Conservation (phyloP, 2,888 invertebrate genomes). For the Synanthedon formicaeformis region DNA sequence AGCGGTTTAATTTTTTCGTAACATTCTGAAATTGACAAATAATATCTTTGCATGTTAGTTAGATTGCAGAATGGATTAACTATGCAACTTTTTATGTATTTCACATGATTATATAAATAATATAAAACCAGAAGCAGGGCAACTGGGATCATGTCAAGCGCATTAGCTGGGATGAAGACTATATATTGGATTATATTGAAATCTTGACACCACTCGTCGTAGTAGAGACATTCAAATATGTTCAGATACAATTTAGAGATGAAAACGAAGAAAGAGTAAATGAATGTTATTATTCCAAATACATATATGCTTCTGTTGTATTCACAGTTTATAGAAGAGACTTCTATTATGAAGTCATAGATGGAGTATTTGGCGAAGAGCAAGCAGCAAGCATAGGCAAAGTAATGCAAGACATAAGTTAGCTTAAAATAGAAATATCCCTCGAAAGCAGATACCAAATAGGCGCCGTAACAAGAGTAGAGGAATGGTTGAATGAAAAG, state of each 20-base stretch:
- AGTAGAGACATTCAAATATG: too few relatives aligned
- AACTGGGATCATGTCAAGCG: neutral
- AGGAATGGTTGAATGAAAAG: too few relatives aligned
- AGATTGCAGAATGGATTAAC: neutral
- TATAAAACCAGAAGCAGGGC: neutral
- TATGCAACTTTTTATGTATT: neutral
- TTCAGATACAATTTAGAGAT: too few relatives aligned
- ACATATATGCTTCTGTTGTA: neutral
- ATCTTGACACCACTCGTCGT: too few relatives aligned
- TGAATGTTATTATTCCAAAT: neutral
- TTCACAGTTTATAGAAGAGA: too few relatives aligned
- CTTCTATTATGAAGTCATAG: neutral
- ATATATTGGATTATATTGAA: too few relatives aligned
- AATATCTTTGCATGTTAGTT: neutral
- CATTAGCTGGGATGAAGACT: neutral
- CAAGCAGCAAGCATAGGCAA: neutral
- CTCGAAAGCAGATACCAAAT: too few relatives aligned
- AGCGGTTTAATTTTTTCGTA: conserved; percentile 6
- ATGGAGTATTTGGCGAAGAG: conserved; percentile 1
- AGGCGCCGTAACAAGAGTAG: too few relatives aligned
- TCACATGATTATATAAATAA: neutral
- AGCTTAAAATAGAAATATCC: too few relatives aligned
- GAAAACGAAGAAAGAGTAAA: too few relatives aligned
- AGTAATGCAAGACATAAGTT: too few relatives aligned
- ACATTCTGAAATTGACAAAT: conserved; percentile 2